Base-by-base conservation (phyloP, 2,888 invertebrate genomes). In the Pantelozetes paolii region DNA sequence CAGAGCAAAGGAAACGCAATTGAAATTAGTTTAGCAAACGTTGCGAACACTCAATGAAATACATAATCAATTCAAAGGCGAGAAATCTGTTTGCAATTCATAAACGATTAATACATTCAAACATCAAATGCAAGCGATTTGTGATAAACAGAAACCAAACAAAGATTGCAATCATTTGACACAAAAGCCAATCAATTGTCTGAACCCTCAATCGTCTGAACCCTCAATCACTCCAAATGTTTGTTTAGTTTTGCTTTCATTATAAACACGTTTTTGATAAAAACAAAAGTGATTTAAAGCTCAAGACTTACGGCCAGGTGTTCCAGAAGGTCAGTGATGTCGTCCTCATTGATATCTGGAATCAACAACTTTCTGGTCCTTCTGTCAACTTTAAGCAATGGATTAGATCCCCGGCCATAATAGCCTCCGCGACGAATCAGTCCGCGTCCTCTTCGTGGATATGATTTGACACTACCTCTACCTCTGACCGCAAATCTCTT, bases 281-380 rank as follows among this genome's bases (percentile, higher is more conserved):
- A 73, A 74, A 57, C 18, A 40, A 70, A 70, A 26, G 3, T 40
- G 5, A 26, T 15, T n/a, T 5, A 40, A 70, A 9, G 28, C 28
- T 9, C 1, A 20, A 40, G 9, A 81, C 87, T 86, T 83, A 94
- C 94, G 82, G 90, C 87, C 82, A 95, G 92, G 83, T 94, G 94
- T 11, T 87, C 85, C 75, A 92, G 82, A 50, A 95, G 86, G 48
- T 89, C 88, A 36, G 90, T 89, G 77, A 91, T 87, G 79, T 94
- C 94, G 76, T 92, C 91, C 15, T 87, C 86, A 79, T 90, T 89
- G 83, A 94, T 94, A 20, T 94, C 94, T 6, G 91, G 90, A 70
- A 96, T 89, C 76, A 92, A 86, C 74, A 96, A 85, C 76, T 91
- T 89, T 2, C 91, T 89, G 0, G 95, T 93, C 74, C 95, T 84